Evolutionary conservation across 2,888 invertebrate genomes (phyloP), one percentile per base, ranked within the genome.

Genomic region (Maniola hyperantus): DNA sequence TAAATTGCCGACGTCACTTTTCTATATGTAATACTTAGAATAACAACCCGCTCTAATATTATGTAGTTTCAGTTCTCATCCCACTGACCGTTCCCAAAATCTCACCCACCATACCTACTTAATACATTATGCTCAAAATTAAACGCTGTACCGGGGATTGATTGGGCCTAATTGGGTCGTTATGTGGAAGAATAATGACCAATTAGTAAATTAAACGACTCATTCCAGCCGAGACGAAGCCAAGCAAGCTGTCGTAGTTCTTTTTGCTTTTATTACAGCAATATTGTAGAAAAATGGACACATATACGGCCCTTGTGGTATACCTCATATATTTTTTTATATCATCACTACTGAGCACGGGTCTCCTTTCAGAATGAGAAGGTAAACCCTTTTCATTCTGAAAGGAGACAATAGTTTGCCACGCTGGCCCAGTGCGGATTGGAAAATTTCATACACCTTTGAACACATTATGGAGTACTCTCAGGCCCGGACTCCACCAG

Each of bases 81-180:
- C 78, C 80, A 82, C 76, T 80, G 78, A 80, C 18, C 34, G 13
- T 13, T 48, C 36, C 60, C 13, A 26, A 54, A 51, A 63, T 44
- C 54, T 55, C 42, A 26, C 57, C 39, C 57, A 10, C 13, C 11
- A 51, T 4, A 51, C 46, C 46, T 81, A 82, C 71, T 72, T 77
- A 70, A 72, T 70, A 69, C 71, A 71, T 66, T 67, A 71, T 71
- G 67, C 65, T 67, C 80, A 79, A 84, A 79, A 80, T 85, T 84
- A 84, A 75, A 86, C 83, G 80, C 78, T 83, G 77, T 83, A 84
- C 83, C 82, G 79, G 81, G 84, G 83, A 88, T 87, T 89, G 88
- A 91, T 89, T 89, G 88, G 83, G 83, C 80, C 82, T 87, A 89
- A 90, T 89, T 88, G 89, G 85, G 79, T 84, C 83, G 85, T 89